phyloP scores from a whole-genome alignment of 2,113 vertebrate genomes.

The Syngnathus scovelli region DNA sequence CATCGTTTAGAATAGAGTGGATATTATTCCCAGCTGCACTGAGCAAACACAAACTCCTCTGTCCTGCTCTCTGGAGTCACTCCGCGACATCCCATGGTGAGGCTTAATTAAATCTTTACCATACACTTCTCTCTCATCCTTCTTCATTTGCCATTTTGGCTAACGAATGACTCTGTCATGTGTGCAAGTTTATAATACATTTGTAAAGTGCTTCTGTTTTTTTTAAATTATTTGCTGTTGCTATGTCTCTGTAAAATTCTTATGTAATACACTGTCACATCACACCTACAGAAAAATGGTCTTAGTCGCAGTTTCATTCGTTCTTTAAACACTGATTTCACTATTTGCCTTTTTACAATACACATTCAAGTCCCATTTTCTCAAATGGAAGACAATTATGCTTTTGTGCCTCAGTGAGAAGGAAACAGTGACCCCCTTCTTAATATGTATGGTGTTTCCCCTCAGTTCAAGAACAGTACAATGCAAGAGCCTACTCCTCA shows the following conservation, averaged over 20 bases:
- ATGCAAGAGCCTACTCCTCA: constrained; percentile 49
- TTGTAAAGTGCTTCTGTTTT: constrained; percentile 10
- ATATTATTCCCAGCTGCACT: constrained; percentile 54
- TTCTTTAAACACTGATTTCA: constrained; percentile 31
- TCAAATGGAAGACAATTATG: constrained; percentile 47
- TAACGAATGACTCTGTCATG: constrained; percentile 42
- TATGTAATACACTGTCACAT: constrained; percentile 32
- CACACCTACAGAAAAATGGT: constrained; percentile 13
- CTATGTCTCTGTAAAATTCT: constrained; percentile 30
- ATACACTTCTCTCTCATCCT: constrained; percentile 51
- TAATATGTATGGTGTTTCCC: constrained; percentile 48
- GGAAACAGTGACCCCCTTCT: constrained; percentile 60
- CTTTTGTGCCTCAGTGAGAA: constrained; percentile 47
- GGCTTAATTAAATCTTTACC: constrained; percentile 65
- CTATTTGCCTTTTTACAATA: constrained; percentile 29
- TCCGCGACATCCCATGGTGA: constrained; percentile 57
- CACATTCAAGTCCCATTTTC: constrained; percentile 35
- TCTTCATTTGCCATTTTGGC: constrained; percentile 62
- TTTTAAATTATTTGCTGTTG: constrained; percentile 27
- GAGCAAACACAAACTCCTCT: constrained; percentile 58
- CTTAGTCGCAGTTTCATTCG: constrained; percentile 12
- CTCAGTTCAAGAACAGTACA: constrained; percentile 40
- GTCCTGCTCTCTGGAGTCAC: constrained; percentile 43
- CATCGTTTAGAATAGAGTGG: constrained; percentile 49
- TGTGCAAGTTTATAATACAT: constrained; percentile 42